Evolutionary conservation across 2,113 vertebrate genomes (phyloP).

Genomic region (Abramis brama): DNA sequence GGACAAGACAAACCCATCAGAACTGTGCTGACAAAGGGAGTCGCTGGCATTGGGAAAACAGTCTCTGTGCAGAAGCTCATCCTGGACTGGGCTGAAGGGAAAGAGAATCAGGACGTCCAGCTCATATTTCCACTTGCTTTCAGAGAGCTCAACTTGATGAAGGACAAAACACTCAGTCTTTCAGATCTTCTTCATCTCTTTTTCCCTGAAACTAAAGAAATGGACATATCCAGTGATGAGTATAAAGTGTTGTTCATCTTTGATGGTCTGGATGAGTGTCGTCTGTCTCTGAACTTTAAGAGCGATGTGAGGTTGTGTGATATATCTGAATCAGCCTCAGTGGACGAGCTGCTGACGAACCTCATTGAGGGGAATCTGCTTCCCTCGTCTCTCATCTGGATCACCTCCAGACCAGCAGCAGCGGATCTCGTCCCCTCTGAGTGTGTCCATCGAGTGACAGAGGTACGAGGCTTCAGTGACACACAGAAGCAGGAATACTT

Average conservation of each 20-base stretch:
- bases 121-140: conserved; percentile 14
- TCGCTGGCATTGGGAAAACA: conserved; percentile 16
- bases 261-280: not conserved
- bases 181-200: not conserved
- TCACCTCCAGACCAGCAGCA: too few species aligned
- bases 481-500: too few species aligned
- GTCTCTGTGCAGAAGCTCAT: not conserved
- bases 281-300: too few species aligned
- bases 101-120: not conserved
- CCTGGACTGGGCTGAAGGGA: not conserved
- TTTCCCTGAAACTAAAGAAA: conserved; percentile 4
- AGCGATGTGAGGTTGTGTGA: too few species aligned
- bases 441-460: too few species aligned
- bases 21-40: conserved; percentile 21
- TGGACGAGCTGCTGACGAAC: too few species aligned
- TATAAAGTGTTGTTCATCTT: not conserved
- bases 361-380: too few species aligned
- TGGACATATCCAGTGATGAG: not conserved
- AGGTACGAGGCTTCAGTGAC: too few species aligned
- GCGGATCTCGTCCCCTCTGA: too few species aligned
- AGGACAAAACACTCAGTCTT: conserved; percentile 8
- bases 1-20: not conserved
- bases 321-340: too few species aligned
- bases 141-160: not conserved
- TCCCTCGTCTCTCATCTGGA: too few species aligned